phyloP scores from a whole-genome alignment of 1,140 invertebrate genomes.

The Lepidurus apus region DNA sequence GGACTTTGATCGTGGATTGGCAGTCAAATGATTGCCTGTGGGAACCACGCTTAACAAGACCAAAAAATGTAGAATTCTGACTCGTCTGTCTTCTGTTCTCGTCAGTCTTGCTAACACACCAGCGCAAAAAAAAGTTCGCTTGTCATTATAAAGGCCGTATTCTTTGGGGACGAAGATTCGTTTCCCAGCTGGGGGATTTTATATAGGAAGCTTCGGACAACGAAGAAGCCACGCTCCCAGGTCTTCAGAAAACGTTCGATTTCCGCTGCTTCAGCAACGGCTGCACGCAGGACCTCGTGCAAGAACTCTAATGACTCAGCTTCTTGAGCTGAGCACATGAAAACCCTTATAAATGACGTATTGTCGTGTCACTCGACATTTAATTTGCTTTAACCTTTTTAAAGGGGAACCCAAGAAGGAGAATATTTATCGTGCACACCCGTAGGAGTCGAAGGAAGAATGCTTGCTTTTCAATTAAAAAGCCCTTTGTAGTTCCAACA shows the following conservation, averaged over 20 bases:
- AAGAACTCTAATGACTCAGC: background rate
- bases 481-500: constrained; percentile 4
- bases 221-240: background rate
- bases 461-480: constrained; percentile 22
- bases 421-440: constrained; percentile 14
- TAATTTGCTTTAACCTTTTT: constrained; percentile 16
- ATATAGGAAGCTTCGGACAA: background rate
- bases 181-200: background rate
- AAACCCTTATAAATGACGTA: constrained; percentile 16
- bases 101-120: background rate
- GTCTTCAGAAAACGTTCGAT: background rate
- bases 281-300: constrained; percentile 7
- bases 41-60: background rate
- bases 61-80: background rate
- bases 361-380: constrained; percentile 21
- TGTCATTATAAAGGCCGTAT: background rate
- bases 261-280: background rate
- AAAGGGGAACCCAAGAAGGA: background rate
- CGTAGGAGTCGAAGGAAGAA: background rate
- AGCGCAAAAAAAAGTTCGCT: background rate
- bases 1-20: too few species aligned
- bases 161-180: background rate
- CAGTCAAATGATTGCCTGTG: too few species aligned
- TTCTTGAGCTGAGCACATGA: constrained; percentile 8
- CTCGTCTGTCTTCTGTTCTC: background rate